A percentile compares a stretch with the other conserved stretches of the same genome.
Evolutionary conservation across 2,888 invertebrate species (phyloP).

Genomic region (Rapana venosa): DNA sequence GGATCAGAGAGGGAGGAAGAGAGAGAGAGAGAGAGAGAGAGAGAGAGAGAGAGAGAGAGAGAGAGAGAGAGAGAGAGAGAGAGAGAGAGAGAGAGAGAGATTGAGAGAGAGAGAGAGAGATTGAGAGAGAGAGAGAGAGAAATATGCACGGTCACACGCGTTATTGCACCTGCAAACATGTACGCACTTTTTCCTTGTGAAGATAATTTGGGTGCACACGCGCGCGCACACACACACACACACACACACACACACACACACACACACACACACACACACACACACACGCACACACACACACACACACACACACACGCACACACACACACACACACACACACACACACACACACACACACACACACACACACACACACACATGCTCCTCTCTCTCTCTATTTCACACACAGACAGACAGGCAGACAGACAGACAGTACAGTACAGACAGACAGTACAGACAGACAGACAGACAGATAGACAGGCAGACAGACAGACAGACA

Average conservation of each 20-base stretch:
- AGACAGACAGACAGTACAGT: no score
- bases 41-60: neutral
- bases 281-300: constrained; percentile 8
- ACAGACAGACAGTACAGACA: no score
- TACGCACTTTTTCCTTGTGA: neutral
- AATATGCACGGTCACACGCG: neutral
- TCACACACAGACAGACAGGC: no score
- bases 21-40: neutral
- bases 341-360: constrained; percentile 3
- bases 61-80: constrained; percentile 10
- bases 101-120: no score
- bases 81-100: neutral
- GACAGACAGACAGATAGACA: no score
- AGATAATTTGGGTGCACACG: neutral
- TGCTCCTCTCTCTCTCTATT: neutral
- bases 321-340: neutral
- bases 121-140: neutral
- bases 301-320: constrained; percentile 12
- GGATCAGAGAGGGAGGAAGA: neutral
- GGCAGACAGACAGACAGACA: no score
- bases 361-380: neutral
- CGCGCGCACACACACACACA: neutral
- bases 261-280: neutral
- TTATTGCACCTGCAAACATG: neutral
- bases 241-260: constrained; percentile 11